Evolutionary conservation across 1,140 invertebrate species (phyloP), one percentile per base, ranked within the genome.

Genomic region (Cotesia typhae): DNA sequence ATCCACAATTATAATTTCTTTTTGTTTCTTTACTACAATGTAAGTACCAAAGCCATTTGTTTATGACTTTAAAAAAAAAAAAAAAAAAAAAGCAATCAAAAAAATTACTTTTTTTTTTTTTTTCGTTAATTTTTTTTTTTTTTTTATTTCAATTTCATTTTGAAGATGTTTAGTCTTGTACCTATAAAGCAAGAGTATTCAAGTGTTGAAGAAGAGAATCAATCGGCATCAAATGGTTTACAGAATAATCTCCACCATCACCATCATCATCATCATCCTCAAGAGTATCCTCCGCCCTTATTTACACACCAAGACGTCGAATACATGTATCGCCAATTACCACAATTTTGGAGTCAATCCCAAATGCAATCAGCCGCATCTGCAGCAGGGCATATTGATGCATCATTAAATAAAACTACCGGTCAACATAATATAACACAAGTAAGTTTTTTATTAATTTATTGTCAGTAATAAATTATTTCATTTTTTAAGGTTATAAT

Each of bases 151-250:
- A 36, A 37, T 36, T 72, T 37, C 7, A 41, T 75, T 69, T 75
- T 72, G 20, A 74, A 87, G 85, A 87, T 87, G 85, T 86, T 85
- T 75, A 81, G 82, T 77, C 82, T 84, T 67, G 74, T 86, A 69
- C 84, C 84, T 76, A 84, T 87, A 76, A 87, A 87, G 74, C 82
- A 86, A 74, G 85, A 86, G 78, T 86, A 81, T 75, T 79, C 79
- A 68, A 77, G 73, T 72, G 71, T 80, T 63, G 85, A 86, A 63
- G 84, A 86, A 64, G 76, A 77, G 41, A 83, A 74, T 71, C 77
- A 78, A 38, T 78, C 75, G 77, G 77, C 74, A 73, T 78, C 78
- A 68, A 78, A 75, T 59, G 76, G 67, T 72, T 72, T 76, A 72
- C 80, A 78, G 68, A 77, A 77, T 64, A 41, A 41, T 41, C 41